Evolutionary conservation across 64 coral and sea anemone genomes (phyloP), one percentile per base, ranked within the genome.

Genomic region (Porites lutea): DNA sequence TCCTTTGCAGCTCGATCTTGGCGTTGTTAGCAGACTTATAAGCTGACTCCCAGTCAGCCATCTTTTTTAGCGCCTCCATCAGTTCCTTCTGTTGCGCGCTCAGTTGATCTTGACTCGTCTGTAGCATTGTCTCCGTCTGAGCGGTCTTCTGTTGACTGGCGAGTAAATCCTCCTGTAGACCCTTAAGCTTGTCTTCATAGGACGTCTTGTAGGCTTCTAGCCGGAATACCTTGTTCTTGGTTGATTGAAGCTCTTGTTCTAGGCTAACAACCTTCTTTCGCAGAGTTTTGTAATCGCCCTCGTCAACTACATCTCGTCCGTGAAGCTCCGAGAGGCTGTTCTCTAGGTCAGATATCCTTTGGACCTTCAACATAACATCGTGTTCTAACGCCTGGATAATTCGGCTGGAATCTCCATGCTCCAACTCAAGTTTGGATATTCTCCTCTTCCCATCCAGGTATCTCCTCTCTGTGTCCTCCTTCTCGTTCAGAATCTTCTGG

Each of bases 121-220:
- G 91, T 3, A 99, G 88, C 18, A 95, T 83, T 9, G 86, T 59
- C 71, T 99, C 97, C 47, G 79, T 22, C 21, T 96, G 97, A 47
- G 94, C 62, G 15, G 90, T 89, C 74, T 93, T 96, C 69, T 99
- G 97, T 43, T 96, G 94, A 59, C 91, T 92, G 67, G 83, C 95
- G 3, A 91, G 82, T 19, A 99, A 79, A 58, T 99, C 97, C 23
- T 99, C 97, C 9, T 96, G 94, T 14, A 93, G 46, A 13, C 80
- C 90, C 67, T 94, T 95, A 59, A 99, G 51, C 78, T 99, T 99
- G n/a, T 96, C 94, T 60, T 99, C 97, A 20, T 96, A 99, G 19
- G 97, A 96, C 8, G 94, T 88, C 48, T 99, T 99, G 48, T 99
- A 99, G 3, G 97, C 97, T 78, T 99, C 97, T 18, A 99, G 61